These are phyloP conservation scores for Thereva nobilitata DNA, from an alignment of 2,888 invertebrate genomes.

Conservation along the genomic window DNA sequence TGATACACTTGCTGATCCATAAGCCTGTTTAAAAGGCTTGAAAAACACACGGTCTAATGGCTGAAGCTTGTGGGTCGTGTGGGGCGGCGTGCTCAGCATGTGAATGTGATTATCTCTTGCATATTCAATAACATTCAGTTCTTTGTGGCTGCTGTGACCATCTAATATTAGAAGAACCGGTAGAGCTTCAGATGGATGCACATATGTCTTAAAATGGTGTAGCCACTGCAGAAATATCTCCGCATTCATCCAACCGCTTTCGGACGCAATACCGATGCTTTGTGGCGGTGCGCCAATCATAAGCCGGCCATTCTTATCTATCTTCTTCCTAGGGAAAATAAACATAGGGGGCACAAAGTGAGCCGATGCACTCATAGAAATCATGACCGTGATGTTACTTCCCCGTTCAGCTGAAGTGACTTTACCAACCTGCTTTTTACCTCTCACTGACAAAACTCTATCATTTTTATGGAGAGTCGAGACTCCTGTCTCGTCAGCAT, in stretches of 20 bases:
- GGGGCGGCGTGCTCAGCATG: not conserved
- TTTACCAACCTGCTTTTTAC: no score
- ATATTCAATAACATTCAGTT: constrained; percentile 1
- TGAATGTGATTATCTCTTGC: constrained; percentile 3
- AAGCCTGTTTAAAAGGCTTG: constrained; percentile 8
- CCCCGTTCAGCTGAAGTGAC: no score
- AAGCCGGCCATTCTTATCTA: constrained; percentile 4
- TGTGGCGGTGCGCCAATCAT: constrained; percentile 1
- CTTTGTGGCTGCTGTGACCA: not conserved
- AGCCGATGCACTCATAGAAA: not conserved
- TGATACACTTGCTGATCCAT: not conserved
- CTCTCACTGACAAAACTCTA: no score
- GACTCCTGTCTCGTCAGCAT: no score
- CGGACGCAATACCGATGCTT: not conserved
- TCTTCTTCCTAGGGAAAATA: not conserved
- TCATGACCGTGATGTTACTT: no score
- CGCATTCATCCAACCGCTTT: constrained; percentile 7
- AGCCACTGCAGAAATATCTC: constrained; percentile 1
- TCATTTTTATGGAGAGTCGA: no score
- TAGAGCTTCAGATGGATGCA: not conserved
- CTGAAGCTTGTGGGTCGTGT: no score
- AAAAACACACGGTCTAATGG: constrained; percentile 11
- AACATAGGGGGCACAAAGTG: not conserved
- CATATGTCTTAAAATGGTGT: constrained; percentile 1
- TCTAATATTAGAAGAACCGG: not conserved